Conservation (phyloP, 2,888 invertebrate genomes). For the Drosophila koepferae region DNA sequence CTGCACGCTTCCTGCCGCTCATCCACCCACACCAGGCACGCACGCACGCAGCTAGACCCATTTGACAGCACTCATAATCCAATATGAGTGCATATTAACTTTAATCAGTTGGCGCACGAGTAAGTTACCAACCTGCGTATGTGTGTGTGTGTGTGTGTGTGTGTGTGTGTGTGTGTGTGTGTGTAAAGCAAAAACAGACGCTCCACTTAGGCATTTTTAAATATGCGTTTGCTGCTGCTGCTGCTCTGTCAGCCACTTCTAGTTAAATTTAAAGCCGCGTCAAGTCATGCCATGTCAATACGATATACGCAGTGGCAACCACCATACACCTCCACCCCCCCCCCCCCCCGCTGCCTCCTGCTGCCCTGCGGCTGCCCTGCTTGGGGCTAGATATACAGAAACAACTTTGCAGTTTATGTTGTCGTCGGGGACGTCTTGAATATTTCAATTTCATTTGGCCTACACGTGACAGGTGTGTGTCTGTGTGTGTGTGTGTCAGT, state of each 20-base stretch:
- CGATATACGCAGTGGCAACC: background rate
- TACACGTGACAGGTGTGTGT: conserved; percentile 67
- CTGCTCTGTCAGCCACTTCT: conserved; percentile 10
- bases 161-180: background rate
- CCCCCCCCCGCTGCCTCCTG: no score
- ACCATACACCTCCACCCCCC: no score
- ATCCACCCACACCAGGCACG: no score
- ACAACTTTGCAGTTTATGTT: conserved; percentile 40
- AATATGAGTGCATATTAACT: conserved; percentile 79
- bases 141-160: background rate
- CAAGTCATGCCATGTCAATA: conserved; percentile 63
- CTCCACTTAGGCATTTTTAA: conserved; percentile 68
- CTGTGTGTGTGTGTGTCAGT: background rate
- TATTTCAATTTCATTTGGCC: conserved; percentile 79
- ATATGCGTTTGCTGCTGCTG: conserved; percentile 30
- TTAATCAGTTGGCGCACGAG: conserved; percentile 77
- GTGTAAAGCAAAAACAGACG: conserved; percentile 46
- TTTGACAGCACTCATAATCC: conserved; percentile 79
- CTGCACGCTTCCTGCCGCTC: conserved; percentile 36
- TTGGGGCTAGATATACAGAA: conserved; percentile 14
- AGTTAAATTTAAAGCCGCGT: conserved; percentile 60
- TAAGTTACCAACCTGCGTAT: conserved; percentile 28
- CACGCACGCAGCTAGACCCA: conserved; percentile 40
- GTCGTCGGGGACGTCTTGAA: conserved; percentile 52
- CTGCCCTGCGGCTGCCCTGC: background rate